Evolutionary conservation across 1,140 invertebrate genomes (phyloP).

Genomic region (Hypsibius dujardini): DNA sequence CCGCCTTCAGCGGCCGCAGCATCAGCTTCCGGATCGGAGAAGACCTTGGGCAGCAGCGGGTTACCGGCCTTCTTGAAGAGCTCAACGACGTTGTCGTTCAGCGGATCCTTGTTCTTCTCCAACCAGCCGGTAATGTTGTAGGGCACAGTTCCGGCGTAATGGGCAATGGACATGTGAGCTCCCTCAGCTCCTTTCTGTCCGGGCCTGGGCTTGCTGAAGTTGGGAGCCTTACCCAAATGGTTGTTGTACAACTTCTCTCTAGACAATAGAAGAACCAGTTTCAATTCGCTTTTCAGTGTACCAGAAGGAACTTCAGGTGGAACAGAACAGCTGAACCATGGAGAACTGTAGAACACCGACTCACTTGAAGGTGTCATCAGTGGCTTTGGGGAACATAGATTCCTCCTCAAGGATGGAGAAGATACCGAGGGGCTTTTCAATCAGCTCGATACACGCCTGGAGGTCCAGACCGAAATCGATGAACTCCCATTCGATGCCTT

Average conservation of each 20-base stretch:
- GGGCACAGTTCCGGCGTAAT: slow-evolving; percentile 32
- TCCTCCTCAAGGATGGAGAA: slow-evolving; percentile 40
- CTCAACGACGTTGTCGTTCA: slow-evolving; percentile 95
- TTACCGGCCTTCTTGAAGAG: slow-evolving; percentile 83
- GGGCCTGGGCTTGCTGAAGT: slow-evolving; percentile 16
- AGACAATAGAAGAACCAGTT: too few species aligned
- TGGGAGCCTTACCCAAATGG: slow-evolving; percentile 22
- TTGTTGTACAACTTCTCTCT: slow-evolving; percentile 24
- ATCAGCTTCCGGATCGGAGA: slow-evolving; percentile 51
- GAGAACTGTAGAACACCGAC: too few species aligned
- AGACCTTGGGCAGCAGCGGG: slow-evolving; percentile 70
- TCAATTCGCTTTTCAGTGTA: too few species aligned
- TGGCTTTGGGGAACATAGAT: slow-evolving; percentile 42
- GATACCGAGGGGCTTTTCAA: slow-evolving; percentile 53
- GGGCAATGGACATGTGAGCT: slow-evolving; percentile 47
- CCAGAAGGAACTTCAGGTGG: too few species aligned
- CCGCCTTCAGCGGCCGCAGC: slow-evolving; percentile 44
- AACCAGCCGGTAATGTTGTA: slow-evolving; percentile 32
- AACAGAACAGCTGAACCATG: too few species aligned
- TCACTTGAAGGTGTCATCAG: slow-evolving; percentile 34
- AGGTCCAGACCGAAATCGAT: slow-evolving; percentile 99
- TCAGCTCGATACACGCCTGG: slow-evolving; percentile 91
- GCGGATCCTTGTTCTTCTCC: slow-evolving; percentile 96
- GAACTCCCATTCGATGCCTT: slow-evolving; percentile 96
- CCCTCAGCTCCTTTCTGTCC: slow-evolving; percentile 66